Evolutionary conservation across 1,140 invertebrate genomes (phyloP).

Genomic region (Leptonema lineaticorne): DNA sequence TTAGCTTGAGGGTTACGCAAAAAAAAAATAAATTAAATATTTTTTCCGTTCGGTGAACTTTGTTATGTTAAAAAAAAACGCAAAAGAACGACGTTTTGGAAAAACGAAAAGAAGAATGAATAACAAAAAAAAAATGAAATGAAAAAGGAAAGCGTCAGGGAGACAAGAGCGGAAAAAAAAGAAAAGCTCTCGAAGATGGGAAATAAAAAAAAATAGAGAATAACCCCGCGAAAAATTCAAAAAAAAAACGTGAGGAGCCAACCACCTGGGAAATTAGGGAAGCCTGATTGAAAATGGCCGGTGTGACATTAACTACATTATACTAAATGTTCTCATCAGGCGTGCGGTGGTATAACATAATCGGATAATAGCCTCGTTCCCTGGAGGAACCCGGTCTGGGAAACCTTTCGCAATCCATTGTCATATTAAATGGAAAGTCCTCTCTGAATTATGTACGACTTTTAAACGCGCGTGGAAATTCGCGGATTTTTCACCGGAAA

Average conservation of each 20-base stretch:
- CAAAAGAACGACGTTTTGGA: background rate
- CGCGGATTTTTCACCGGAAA: too few relatives aligned
- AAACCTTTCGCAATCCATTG: constrained; percentile 14
- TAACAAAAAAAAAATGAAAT: background rate
- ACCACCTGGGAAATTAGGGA: constrained; percentile 14
- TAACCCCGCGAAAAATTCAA: too few relatives aligned
- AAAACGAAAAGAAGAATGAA: too few relatives aligned
- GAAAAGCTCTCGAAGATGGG: background rate
- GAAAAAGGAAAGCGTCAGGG: background rate
- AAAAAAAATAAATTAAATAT: constrained; percentile 3
- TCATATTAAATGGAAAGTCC: background rate
- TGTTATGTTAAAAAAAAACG: too few relatives aligned
- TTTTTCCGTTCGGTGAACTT: background rate
- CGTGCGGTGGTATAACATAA: constrained; percentile 4
- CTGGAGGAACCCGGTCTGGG: background rate
- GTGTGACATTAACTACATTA: constrained; percentile 18
- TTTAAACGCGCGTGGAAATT: background rate
- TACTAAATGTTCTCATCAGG: constrained; percentile 11
- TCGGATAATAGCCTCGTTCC: constrained; percentile 5
- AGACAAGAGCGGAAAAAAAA: too few relatives aligned
- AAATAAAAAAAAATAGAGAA: background rate
- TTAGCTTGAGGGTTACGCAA: too few relatives aligned
- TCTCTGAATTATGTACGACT: background rate
- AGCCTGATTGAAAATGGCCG: constrained; percentile 17
- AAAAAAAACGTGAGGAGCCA: too few relatives aligned